Conservation (phyloP, 1,140 invertebrate genomes). For the Yoshiicerus persimilis region DNA sequence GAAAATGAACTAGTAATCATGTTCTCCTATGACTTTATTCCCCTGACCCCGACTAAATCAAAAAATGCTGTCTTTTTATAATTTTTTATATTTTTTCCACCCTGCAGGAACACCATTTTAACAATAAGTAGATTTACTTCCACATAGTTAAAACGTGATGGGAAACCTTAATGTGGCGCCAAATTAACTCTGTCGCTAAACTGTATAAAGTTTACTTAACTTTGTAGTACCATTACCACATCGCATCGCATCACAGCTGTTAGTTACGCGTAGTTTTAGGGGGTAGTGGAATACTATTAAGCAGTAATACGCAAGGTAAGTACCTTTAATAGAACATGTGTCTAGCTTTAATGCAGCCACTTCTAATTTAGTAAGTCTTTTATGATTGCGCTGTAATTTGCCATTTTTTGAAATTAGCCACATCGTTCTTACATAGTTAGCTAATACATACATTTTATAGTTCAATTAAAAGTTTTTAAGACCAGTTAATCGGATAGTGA, state of each 20-base stretch:
- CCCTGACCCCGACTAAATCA: neutral
- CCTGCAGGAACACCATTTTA: neutral
- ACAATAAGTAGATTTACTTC: slow-evolving; percentile 19
- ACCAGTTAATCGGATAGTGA: neutral
- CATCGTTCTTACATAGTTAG: neutral
- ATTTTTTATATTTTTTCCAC: slow-evolving; percentile 3
- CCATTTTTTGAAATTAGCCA: neutral
- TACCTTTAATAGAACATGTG: too few species aligned
- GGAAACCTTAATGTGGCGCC: neutral
- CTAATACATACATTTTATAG: neutral
- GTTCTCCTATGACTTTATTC: neutral
- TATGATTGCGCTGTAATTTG: neutral
- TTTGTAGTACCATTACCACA: neutral
- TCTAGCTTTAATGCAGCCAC: neutral
- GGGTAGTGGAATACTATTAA: too few species aligned
- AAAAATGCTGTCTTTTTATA: neutral
- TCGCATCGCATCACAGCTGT: neutral
- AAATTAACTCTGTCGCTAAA: slow-evolving; percentile 20
- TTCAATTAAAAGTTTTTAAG: neutral
- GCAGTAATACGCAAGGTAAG: too few species aligned
- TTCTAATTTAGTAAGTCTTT: neutral
- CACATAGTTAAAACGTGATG: neutral
- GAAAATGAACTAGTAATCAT: neutral
- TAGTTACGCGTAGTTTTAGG: too few species aligned
- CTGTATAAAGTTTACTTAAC: neutral